phyloP scores from a whole-genome alignment of 2,113 vertebrate genomes.

The Podarcis cretensis region DNA sequence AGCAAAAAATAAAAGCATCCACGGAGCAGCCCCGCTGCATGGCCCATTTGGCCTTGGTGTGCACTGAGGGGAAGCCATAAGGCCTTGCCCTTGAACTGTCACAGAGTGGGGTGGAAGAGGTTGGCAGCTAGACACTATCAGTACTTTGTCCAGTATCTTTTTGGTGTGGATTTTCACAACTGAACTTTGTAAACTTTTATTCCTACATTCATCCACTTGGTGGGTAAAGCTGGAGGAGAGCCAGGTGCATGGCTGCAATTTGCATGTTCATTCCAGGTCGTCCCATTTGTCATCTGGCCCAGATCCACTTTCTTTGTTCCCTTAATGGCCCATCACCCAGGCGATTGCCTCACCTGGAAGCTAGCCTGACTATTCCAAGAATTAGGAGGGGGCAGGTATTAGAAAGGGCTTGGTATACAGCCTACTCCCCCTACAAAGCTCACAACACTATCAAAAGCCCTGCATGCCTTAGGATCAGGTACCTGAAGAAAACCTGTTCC shows the following conservation, averaged over 20 bases:
- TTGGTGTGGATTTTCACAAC: background rate
- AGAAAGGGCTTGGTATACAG: too few species aligned
- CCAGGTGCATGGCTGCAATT: background rate
- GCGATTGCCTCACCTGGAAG: too few species aligned
- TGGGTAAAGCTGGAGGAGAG: background rate
- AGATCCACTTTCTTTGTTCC: too few species aligned
- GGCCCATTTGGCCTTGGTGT: background rate
- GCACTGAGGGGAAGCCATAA: background rate
- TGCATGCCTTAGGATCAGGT: background rate
- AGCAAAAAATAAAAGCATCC: background rate
- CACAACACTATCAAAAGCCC: background rate
- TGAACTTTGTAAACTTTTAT: background rate
- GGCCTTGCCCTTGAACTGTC: background rate
- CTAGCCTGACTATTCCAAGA: too few species aligned
- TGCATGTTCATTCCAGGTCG: too few species aligned
- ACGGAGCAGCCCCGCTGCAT: background rate
- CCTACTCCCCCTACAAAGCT: too few species aligned
- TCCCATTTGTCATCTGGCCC: too few species aligned
- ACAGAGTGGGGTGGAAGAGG: too few species aligned
- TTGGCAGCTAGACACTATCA: background rate
- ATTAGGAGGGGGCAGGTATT: too few species aligned
- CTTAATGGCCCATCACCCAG: too few species aligned
- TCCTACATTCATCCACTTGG: background rate
- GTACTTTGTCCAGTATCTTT: background rate
- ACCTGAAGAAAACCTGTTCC: background rate